Evolutionary conservation across 1,140 invertebrate species (phyloP).

Genomic region (Panonychus citri): DNA sequence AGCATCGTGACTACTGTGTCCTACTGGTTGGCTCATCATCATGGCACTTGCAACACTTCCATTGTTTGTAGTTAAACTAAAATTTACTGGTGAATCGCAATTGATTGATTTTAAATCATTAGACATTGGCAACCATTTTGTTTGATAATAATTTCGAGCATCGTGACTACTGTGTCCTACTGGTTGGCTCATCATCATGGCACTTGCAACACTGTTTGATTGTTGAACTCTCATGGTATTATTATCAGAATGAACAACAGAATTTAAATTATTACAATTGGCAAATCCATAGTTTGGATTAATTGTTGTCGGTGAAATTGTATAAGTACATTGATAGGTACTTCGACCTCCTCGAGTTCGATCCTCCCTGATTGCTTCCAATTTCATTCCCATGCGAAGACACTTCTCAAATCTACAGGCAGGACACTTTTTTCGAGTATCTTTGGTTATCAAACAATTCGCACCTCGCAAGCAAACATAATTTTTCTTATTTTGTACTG

Average conservation of each 20-base stretch:
- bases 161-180: not conserved
- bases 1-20: not conserved
- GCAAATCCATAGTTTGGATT: not conserved
- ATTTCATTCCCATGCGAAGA: constrained; percentile 81
- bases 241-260: not conserved
- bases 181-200: not conserved
- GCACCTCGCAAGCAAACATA: constrained; percentile 77
- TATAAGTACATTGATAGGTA: constrained; percentile 79
- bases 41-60: too few species aligned
- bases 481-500: constrained; percentile 90
- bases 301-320: constrained; percentile 36
- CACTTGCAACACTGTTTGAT: not conserved
- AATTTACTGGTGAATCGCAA: not conserved
- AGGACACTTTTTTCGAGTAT: constrained; percentile 83
- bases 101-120: not conserved
- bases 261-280: not conserved
- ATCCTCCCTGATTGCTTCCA: constrained; percentile 87
- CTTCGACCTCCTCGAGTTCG: constrained; percentile 77
- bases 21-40: not conserved
- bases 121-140: not conserved
- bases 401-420: constrained; percentile 90
- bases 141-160: not conserved
- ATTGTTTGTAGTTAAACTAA: not conserved
- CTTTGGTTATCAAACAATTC: constrained; percentile 62
- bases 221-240: not conserved